Conservation (phyloP, 37 sponge, comb jelly and placozoan genomes). For the Beroe ovata region DNA sequence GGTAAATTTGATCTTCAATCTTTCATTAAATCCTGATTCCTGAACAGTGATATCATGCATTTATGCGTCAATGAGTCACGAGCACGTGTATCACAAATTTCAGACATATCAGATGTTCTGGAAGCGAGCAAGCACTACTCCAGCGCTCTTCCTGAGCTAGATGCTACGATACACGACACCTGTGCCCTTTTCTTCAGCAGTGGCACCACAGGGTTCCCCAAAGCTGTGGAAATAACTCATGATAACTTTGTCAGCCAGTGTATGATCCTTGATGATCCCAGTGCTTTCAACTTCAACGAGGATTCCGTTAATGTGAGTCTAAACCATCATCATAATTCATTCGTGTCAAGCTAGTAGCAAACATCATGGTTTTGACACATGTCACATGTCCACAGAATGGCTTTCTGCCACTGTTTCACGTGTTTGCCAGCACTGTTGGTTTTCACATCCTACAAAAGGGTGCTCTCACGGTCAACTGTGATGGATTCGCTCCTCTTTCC, state of each 20-base stretch:
- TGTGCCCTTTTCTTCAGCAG: constrained; percentile 83
- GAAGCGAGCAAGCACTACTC: constrained; percentile 9
- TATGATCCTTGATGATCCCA: constrained; percentile 21
- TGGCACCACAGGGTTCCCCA: constrained; percentile 88
- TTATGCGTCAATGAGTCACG: too few species aligned
- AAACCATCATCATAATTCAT: too few species aligned
- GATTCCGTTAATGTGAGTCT: constrained; percentile 24
- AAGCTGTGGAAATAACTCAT: constrained; percentile 87
- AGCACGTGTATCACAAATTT: too few species aligned
- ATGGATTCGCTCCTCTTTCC: constrained; percentile 76
- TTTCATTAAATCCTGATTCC: too few species aligned
- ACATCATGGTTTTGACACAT: too few species aligned
- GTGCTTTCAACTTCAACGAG: neutral
- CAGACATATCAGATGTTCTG: neutral
- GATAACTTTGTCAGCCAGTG: constrained; percentile 70
- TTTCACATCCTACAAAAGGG: constrained; percentile 70
- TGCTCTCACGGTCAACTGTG: constrained; percentile 68
- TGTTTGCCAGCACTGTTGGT: constrained; percentile 78
- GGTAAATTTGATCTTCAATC: neutral
- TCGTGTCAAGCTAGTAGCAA: too few species aligned
- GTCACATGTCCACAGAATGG: constrained; percentile 45
- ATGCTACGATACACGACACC: constrained; percentile 62
- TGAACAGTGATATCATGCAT: too few species aligned
- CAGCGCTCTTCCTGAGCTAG: neutral
- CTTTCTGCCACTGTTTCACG: constrained; percentile 82